A percentile compares a stretch with the other conserved stretches of the same genome.
Conservation (phyloP, 2,888 invertebrate genomes). For the Zygothrica quintamaculata region DNA sequence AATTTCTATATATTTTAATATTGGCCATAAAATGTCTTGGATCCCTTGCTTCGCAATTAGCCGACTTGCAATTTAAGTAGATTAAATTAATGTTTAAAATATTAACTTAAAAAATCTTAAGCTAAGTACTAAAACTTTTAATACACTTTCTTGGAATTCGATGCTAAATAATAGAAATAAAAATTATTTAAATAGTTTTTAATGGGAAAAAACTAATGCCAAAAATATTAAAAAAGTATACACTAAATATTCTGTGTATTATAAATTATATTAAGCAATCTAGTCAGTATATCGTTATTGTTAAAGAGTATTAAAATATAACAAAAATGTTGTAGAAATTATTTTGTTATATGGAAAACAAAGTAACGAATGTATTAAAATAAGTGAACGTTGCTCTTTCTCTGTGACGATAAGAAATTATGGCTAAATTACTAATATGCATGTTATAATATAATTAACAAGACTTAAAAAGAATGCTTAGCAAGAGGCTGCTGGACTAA, state of each 20-base stretch:
- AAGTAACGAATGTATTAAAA: constrained; percentile 12
- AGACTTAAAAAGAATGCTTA: constrained; percentile 11
- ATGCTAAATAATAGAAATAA: too few relatives aligned
- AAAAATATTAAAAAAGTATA: too few relatives aligned
- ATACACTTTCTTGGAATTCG: constrained; percentile 37
- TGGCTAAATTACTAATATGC: constrained; percentile 60
- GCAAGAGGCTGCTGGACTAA: background rate
- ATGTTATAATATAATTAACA: constrained; percentile 55
- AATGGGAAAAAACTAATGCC: too few relatives aligned
- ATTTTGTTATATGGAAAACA: constrained; percentile 26
- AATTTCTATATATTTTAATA: constrained; percentile 33
- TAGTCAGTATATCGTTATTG: too few relatives aligned
- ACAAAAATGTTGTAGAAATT: constrained; percentile 24
- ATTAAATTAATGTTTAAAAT: constrained; percentile 21
- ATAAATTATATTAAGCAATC: too few relatives aligned
- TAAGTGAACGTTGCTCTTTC: constrained; percentile 31
- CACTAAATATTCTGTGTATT: too few relatives aligned
- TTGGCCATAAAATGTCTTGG: constrained; percentile 22
- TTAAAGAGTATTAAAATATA: constrained; percentile 25
- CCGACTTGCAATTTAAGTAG: constrained; percentile 24
- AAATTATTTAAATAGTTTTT: too few relatives aligned
- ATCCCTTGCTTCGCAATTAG: constrained; percentile 21
- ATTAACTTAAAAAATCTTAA: background rate
- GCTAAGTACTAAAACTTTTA: background rate
- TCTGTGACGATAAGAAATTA: constrained; percentile 51